These are phyloP conservation scores for Tenthredo livida DNA, from an alignment of 2,888 invertebrate genomes.

Conservation along the genomic window DNA sequence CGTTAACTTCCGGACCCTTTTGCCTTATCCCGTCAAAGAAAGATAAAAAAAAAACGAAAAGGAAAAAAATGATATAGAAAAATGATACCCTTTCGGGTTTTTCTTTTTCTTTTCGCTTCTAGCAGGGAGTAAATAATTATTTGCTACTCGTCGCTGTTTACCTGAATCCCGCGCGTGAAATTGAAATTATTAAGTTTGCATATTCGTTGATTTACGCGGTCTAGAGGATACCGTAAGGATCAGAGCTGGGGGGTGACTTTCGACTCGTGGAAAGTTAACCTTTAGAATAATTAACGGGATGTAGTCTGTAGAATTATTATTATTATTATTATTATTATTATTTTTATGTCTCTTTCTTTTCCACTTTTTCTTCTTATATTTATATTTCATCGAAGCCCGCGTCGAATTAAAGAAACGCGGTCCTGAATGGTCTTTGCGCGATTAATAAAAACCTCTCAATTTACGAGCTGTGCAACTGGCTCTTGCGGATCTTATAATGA, in stretches of 20 bases:
- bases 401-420: background rate
- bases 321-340: background rate
- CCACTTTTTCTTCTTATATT: background rate
- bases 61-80: background rate
- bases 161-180: background rate
- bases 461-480: background rate
- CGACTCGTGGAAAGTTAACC: slow-evolving; percentile 3
- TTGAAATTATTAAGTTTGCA: background rate
- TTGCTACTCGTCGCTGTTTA: background rate
- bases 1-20: background rate
- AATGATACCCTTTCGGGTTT: background rate
- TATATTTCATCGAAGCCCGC: background rate
- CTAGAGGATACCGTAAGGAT: background rate
- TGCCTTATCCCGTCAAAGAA: background rate
- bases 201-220: background rate
- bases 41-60: background rate
- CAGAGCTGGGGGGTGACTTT: background rate
- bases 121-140: background rate
- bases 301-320: background rate
- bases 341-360: background rate
- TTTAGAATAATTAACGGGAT: slow-evolving; percentile 3
- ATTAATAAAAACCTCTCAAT: background rate
- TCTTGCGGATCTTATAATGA: background rate
- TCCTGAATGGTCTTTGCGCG: background rate
- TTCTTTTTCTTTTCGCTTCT: background rate